Evolutionary conservation across 2,888 invertebrate genomes (phyloP), one percentile per base, ranked within the genome.

Genomic region (Xylota sylvarum): DNA sequence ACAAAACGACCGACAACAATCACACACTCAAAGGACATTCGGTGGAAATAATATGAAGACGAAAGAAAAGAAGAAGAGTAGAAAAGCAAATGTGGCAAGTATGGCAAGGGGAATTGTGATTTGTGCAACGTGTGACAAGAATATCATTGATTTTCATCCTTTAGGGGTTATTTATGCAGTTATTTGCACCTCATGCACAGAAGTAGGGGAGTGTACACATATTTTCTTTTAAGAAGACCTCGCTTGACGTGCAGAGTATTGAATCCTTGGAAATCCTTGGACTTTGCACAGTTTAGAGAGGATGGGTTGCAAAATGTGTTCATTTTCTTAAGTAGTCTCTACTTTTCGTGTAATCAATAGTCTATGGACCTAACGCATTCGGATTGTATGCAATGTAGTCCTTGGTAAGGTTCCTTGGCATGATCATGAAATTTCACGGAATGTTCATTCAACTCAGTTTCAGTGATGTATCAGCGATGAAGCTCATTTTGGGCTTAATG

Each of bases 41-140:
- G 5, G 19, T 60, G 7, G 14, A 23, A 69, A 52, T 40, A 30
- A 60, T 43, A 19, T 52, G 27, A 37, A 46, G 35, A 27, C 3
- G 56, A 17, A n/a, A 9, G 37, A 30, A 62, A 48, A 37, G 46
- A 27, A 37, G 19, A 27, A 40, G 27, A 19, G 55, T 23, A 46
- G 30, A 19, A 5, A 56, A 56, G n/a, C 50, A 50, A 58, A 56
- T 58, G 77, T 64, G 64, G 4, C 9, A 37, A 19, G 7, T 9
- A 56, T 50, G 67, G 56, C 55, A 55, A 30, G 64, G 40, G 56
- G 55, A 76, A 81, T 81, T 70, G 85, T 77, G 81, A 85, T 81
- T 85, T 81, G 72, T 85, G 76, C 76, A 77, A 72, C 55, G 76
- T 85, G 81, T 77, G 81, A 72, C 76, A 67, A 46, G 76, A 85